Percentiles rank a stretch among this genome's conserved stretches.
These are phyloP conservation scores for Myotis yumanensis DNA, from an alignment of 2,113 vertebrate species.

Conservation along the genomic window DNA sequence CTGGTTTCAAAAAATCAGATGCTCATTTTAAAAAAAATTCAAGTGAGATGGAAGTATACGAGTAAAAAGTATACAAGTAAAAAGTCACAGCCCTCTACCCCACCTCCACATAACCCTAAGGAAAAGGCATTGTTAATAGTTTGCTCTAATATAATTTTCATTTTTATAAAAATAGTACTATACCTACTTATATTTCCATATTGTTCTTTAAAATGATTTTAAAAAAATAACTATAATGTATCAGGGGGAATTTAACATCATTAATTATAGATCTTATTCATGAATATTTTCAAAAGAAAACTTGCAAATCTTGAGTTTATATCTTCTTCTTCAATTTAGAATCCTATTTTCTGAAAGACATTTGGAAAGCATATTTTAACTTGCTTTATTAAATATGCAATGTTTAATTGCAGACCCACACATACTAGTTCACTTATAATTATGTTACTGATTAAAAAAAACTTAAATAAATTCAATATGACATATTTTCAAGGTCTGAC, in stretches of 20 bases:
- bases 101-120: not conserved
- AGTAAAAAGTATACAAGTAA: not conserved
- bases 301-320: conserved; percentile 43
- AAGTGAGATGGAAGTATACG: not conserved
- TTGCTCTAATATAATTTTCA: not conserved
- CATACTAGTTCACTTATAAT: not conserved
- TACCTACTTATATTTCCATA: not conserved
- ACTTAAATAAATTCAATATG: not conserved
- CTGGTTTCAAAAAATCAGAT: conserved; percentile 17
- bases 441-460: conserved; percentile 34
- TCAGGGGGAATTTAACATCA: not conserved
- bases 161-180: not conserved
- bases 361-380: not conserved
- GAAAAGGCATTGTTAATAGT: not conserved
- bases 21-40: not conserved
- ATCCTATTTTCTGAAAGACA: not conserved
- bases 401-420: not conserved
- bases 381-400: conserved; percentile 28
- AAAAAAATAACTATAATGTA: not conserved
- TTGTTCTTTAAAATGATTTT: not conserved
- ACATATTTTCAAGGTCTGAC: not conserved
- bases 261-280: not conserved
- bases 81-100: not conserved
- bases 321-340: not conserved
- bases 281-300: conserved; percentile 42